phyloP scores from a whole-genome alignment of 1,140 invertebrate species.

The Drosophila hydei region DNA sequence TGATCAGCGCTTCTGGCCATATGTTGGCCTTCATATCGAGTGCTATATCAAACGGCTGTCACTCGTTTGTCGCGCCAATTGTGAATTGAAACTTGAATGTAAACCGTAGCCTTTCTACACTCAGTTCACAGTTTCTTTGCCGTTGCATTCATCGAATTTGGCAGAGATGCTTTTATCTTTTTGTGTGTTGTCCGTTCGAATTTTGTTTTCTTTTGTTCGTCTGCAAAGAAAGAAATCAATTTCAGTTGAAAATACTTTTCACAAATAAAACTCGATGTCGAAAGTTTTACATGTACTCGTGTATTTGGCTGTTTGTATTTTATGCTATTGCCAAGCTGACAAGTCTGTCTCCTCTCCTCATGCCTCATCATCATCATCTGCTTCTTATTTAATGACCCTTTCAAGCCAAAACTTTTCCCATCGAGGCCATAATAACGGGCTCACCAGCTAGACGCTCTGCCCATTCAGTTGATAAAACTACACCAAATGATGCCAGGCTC shows the following conservation, averaged over 20 bases:
- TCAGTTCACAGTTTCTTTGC: neutral
- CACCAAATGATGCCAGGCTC: neutral
- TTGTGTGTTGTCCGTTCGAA: neutral
- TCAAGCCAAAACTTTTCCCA: conserved; percentile 43
- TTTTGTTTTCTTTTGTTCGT: conserved; percentile 5
- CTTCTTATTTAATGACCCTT: conserved; percentile 33
- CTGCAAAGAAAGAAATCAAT: conserved; percentile 42
- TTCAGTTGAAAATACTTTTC: conserved; percentile 47
- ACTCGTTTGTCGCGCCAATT: neutral
- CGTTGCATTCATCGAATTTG: conserved; percentile 31
- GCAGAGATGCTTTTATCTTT: conserved; percentile 41
- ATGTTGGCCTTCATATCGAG: conserved; percentile 7
- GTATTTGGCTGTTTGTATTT: neutral
- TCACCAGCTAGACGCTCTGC: neutral
- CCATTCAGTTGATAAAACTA: conserved; percentile 22
- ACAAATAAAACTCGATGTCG: conserved; percentile 39
- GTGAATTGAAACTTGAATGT: too few species aligned
- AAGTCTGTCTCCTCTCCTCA: neutral
- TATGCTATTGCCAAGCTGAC: neutral
- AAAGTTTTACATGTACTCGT: conserved; percentile 32
- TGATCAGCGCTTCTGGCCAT: conserved; percentile 22
- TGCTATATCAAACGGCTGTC: neutral
- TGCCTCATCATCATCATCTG: neutral
- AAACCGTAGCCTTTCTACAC: too few species aligned
- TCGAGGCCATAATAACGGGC: conserved; percentile 33